phyloP scores from a whole-genome alignment of 2,888 invertebrate genomes.

The Chymomyza fuscimana region DNA sequence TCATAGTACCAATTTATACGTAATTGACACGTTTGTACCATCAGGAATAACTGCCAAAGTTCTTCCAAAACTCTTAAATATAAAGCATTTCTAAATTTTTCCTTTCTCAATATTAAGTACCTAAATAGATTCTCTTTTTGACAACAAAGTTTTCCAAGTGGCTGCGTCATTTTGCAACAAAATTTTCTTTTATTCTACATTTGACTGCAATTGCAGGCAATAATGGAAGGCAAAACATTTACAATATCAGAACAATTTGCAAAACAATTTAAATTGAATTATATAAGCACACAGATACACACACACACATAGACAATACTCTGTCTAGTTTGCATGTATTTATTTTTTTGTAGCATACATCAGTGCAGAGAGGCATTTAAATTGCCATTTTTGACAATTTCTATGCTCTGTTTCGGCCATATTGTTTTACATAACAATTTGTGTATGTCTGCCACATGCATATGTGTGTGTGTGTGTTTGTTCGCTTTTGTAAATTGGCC shows the following conservation, averaged over 20 bases:
- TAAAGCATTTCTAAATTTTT: too few species aligned
- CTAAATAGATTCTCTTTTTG: too few species aligned
- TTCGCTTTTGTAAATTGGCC: neutral
- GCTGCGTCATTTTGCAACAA: neutral
- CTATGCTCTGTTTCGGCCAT: conserved; percentile 1
- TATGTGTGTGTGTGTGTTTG: neutral
- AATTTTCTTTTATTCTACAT: neutral
- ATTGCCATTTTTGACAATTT: conserved; percentile 54
- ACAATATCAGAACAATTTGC: conserved; percentile 45
- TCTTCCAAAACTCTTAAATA: neutral
- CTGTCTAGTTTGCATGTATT: neutral
- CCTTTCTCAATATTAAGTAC: too few species aligned
- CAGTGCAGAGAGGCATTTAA: conserved; percentile 49
- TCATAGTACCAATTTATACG: too few species aligned
- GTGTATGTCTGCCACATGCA: neutral
- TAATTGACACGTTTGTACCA: too few species aligned
- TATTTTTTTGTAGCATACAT: conserved; percentile 46
- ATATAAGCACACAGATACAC: conserved; percentile 22
- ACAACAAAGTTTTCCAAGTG: neutral
- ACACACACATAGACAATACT: conserved; percentile 3
- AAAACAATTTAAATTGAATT: conserved; percentile 68
- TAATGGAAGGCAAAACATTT: conserved; percentile 11
- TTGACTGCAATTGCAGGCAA: neutral
- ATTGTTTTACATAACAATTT: conserved; percentile 47
- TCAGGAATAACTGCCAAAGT: neutral